These are phyloP conservation scores for Oncorhynchus gorbuscha DNA, from an alignment of 2,113 vertebrate genomes.

Conservation along the genomic window DNA sequence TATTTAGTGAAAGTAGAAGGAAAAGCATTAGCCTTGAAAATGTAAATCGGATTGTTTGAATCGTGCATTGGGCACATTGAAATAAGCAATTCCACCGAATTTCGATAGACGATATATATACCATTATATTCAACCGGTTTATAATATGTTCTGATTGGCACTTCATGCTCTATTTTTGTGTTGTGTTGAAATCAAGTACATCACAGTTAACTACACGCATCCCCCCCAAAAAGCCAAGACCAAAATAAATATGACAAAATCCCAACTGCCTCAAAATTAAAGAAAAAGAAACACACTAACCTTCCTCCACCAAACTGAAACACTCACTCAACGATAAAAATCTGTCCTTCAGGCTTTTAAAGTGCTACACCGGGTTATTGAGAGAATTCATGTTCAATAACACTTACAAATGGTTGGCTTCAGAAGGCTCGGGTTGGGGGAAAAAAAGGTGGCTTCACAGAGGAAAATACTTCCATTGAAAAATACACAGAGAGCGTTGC, in stretches of 20 bases:
- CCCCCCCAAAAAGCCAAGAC: constrained; percentile 81
- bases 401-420: constrained; percentile 72
- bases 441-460: constrained; percentile 81
- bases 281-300: constrained; percentile 71
- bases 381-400: constrained; percentile 88
- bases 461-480: constrained; percentile 87
- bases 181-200: constrained; percentile 83
- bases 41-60: constrained; percentile 68
- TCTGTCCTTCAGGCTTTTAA: constrained; percentile 80
- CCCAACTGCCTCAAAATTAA: constrained; percentile 62
- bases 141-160: constrained; percentile 82
- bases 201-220: constrained; percentile 75
- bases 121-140: constrained; percentile 70
- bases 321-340: constrained; percentile 76
- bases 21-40: constrained; percentile 45
- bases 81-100: constrained; percentile 55
- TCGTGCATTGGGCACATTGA: constrained; percentile 74
- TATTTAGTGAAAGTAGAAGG: constrained; percentile 73
- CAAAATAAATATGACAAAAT: constrained; percentile 71
- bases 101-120: constrained; percentile 14
- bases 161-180: constrained; percentile 81
- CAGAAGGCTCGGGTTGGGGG: constrained; percentile 11
- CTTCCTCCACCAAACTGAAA: constrained; percentile 85
- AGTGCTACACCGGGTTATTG: constrained; percentile 89
- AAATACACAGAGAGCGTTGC: constrained; percentile 86